Conservation (phyloP, 2,888 invertebrate genomes). For the Euplagia quadripunctaria region DNA sequence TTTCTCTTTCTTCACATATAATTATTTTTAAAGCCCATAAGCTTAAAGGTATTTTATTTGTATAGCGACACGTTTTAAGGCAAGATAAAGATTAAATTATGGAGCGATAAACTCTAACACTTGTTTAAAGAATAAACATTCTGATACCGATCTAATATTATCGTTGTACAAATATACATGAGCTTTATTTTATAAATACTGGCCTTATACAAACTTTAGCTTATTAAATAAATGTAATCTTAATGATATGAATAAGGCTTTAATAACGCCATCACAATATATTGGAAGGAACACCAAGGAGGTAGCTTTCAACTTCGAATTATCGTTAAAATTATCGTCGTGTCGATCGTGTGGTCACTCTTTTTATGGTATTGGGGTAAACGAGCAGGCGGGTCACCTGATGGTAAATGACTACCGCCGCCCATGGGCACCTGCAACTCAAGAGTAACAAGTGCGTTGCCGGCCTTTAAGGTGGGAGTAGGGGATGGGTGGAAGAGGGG, state of each 20-base stretch:
- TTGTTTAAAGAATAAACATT: slow-evolving; percentile 44
- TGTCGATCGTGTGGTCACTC: too few species aligned
- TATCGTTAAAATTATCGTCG: too few species aligned
- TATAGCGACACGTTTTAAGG: slow-evolving; percentile 14
- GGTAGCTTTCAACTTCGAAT: too few species aligned
- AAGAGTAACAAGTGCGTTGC: too few species aligned
- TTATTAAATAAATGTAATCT: neutral
- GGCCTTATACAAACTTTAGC: slow-evolving; percentile 33
- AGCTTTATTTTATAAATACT: slow-evolving; percentile 4
- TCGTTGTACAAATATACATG: slow-evolving; percentile 34
- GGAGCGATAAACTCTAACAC: slow-evolving; percentile 60
- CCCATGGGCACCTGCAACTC: too few species aligned
- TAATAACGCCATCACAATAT: neutral
- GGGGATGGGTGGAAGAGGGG: too few species aligned
- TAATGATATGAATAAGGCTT: neutral
- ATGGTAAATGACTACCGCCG: too few species aligned
- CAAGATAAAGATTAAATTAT: slow-evolving; percentile 50
- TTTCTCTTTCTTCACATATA: neutral
- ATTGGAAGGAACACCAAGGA: too few species aligned
- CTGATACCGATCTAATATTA: slow-evolving; percentile 20
- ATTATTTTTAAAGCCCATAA: slow-evolving; percentile 8
- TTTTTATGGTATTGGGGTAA: too few species aligned
- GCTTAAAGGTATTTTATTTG: slow-evolving; percentile 19
- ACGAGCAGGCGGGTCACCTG: too few species aligned
- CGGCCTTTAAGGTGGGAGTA: too few species aligned